These are phyloP conservation scores for Netelia inedita DNA, from an alignment of 2,888 invertebrate species.

Conservation along the genomic window DNA sequence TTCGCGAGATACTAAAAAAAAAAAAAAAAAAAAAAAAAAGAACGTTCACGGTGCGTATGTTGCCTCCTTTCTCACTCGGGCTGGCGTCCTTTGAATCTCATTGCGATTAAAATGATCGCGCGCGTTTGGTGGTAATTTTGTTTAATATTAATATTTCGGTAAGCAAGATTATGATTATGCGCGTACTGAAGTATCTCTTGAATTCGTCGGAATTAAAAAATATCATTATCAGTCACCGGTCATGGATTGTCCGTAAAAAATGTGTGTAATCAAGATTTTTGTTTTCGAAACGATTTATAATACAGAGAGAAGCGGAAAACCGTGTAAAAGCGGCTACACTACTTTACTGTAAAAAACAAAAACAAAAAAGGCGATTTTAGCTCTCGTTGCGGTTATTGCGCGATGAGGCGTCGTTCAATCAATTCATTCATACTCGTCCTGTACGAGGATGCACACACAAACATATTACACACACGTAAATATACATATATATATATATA, in stretches of 20 bases:
- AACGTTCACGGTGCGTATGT: background rate
- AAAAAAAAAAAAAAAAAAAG: slow-evolving; percentile 5
- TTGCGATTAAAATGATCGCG: slow-evolving; percentile 16
- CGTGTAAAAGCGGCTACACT: slow-evolving; percentile 24
- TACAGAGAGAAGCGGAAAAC: slow-evolving; percentile 1
- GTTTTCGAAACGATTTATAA: slow-evolving; percentile 24
- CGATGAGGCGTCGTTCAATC: slow-evolving; percentile 31
- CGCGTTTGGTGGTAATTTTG: background rate
- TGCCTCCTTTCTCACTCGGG: slow-evolving; percentile 1
- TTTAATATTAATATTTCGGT: too few relatives aligned
- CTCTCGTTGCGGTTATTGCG: slow-evolving; percentile 32
- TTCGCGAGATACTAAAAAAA: slow-evolving; percentile 12
- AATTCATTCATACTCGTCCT: slow-evolving; percentile 64
- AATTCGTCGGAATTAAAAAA: slow-evolving; percentile 34
- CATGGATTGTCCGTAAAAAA: slow-evolving; percentile 52
- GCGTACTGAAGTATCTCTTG: slow-evolving; percentile 5
- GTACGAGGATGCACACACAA: slow-evolving; percentile 44
- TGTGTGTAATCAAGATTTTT: slow-evolving; percentile 2
- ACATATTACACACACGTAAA: slow-evolving; percentile 55
- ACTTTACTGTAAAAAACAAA: slow-evolving; percentile 63
- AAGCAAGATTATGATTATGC: background rate
- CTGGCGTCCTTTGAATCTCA: slow-evolving; percentile 57
- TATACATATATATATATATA: slow-evolving; percentile 25
- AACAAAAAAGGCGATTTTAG: slow-evolving; percentile 44
- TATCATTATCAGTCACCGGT: slow-evolving; percentile 37